Base-by-base conservation (phyloP, 2,797 vertebrate species). In the Pelochelys cantorii region DNA sequence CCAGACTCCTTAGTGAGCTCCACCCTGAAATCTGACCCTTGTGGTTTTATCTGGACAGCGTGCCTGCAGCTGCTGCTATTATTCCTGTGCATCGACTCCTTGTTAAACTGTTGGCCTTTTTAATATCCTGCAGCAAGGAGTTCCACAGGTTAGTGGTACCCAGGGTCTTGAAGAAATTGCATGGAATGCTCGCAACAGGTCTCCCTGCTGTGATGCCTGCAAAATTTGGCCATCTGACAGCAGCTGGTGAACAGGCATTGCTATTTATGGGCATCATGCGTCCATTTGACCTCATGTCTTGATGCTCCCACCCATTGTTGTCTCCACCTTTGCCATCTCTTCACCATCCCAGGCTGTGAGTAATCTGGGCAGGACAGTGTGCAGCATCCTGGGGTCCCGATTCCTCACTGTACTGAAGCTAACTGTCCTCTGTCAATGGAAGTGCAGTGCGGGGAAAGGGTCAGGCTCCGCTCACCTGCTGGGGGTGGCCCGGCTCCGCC, bases 401-500 rank as follows among this genome's bases (percentile, higher is more conserved):
- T 48, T 37, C 23, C 7, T 37, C n/a, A 20, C 18, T 37, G 9
- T 71, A 37, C n/a, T 10, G 1, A 34, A 37, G 18, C 10, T 37
- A 71, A 22, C 65, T 2, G 18, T 18, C n/a, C 18, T 11, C n/a
- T 9, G 5, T 31, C 18, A 34, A 71, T 2, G 10, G 65, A 68
- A n/a, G 57, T 7, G 25, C 57, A 60, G 31, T 15, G 62, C 8
- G 20, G 9, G 65, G 17, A 68, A 34, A 20, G 17, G n/a, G 6
- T 29, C 27, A 5, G 2, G 57, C 4, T 14, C 18, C n/a, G 60
- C 92, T 9, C 59, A 98, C 98, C 98, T 99, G 98, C 71, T 95
- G 96, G 1, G 98, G 98, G 13, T 74, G 94, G n/a, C 96, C 93
- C 5, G 98, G 98, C 55, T 98, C 98, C 55, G 97, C 97, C 83